Percentiles rank a stretch among this genome's conserved stretches.
phyloP scores from a whole-genome alignment of 64 coral and sea anemone species.

The Montipora sp. region DNA sequence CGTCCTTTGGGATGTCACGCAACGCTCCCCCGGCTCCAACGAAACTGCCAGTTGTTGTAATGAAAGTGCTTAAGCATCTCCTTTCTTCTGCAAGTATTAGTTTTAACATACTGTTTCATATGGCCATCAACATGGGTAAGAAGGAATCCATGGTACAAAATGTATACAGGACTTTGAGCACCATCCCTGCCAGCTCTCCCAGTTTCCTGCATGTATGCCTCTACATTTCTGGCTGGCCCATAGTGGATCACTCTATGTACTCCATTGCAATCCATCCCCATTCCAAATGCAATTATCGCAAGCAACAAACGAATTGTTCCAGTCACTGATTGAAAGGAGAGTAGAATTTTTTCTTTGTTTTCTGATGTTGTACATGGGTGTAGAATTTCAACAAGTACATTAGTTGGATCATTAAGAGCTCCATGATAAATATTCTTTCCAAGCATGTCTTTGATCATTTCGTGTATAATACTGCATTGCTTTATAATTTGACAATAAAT shows the following conservation, averaged over 20 bases:
- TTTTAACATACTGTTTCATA: constrained; percentile 70
- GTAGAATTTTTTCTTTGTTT: constrained; percentile 68
- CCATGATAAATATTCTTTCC: not conserved
- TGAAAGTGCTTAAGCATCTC: constrained; percentile 65
- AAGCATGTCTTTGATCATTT: constrained; percentile 51
- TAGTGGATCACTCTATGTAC: constrained; percentile 59
- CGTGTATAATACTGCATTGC: constrained; percentile 39
- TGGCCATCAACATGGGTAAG: constrained; percentile 41
- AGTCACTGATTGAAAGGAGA: constrained; percentile 36
- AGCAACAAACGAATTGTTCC: constrained; percentile 59
- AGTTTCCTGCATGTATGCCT: constrained; percentile 66
- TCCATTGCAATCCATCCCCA: constrained; percentile 75
- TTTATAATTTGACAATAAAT: constrained; percentile 81
- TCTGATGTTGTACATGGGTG: constrained; percentile 61
- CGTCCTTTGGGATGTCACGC: no score
- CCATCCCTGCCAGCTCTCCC: constrained; percentile 77
- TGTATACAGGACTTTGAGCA: constrained; percentile 9
- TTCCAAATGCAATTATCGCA: constrained; percentile 77
- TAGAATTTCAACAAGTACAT: constrained; percentile 67
- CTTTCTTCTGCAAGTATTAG: constrained; percentile 24
- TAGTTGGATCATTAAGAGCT: not conserved
- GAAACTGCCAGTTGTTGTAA: no score
- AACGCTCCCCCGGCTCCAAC: no score
- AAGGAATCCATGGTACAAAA: constrained; percentile 57
- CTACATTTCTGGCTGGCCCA: constrained; percentile 65